Conservation (phyloP, 2,888 invertebrate genomes). For the Dryobotodes eremita region DNA sequence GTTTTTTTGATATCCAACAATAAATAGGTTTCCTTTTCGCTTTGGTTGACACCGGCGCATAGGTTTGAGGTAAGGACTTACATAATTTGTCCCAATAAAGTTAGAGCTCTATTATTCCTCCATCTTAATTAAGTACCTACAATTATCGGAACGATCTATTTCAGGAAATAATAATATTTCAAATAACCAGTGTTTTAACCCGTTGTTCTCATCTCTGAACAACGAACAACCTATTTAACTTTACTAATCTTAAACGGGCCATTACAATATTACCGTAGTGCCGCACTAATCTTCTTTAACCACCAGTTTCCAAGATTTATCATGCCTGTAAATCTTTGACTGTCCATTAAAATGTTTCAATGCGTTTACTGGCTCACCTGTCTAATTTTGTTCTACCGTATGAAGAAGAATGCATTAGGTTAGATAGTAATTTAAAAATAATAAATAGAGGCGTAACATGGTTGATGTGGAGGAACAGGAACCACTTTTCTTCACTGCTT, state of each 20-base stretch:
- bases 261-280: slow-evolving; percentile 46
- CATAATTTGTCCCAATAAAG: background rate
- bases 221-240: slow-evolving; percentile 48
- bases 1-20: background rate
- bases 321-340: slow-evolving; percentile 54
- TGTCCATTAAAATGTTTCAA: slow-evolving; percentile 47
- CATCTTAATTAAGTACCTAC: background rate
- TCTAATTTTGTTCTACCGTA: slow-evolving; percentile 6
- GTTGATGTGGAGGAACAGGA: background rate
- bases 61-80: background rate
- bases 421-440: background rate
- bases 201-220: slow-evolving; percentile 23
- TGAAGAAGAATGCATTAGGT: background rate
- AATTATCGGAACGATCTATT: background rate
- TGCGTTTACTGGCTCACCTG: slow-evolving; percentile 41
- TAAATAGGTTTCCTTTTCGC: background rate
- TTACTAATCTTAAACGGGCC: slow-evolving; percentile 58
- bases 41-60: background rate
- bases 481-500: background rate
- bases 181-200: slow-evolving; percentile 10
- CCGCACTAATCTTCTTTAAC: slow-evolving; percentile 42
- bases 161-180: background rate
- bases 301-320: slow-evolving; percentile 46
- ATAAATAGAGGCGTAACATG: no score
- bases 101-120: background rate